Conservation (phyloP, 2,797 vertebrate genomes). For the Picus viridis region DNA sequence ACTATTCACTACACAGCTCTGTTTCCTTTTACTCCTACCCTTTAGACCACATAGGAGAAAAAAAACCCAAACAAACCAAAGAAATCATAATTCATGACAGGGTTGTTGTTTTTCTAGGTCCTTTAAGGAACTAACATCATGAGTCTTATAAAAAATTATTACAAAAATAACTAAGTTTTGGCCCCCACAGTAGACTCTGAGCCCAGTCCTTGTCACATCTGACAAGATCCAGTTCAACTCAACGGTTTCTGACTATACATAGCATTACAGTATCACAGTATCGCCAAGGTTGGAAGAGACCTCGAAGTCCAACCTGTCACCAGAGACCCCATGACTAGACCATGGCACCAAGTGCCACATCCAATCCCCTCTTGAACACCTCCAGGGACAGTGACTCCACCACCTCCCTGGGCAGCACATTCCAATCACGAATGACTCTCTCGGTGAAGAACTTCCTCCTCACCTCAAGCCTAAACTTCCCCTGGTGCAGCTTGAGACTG, state of each 20-base stretch:
- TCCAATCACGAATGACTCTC: too few species aligned
- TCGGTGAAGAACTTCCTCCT: too few species aligned
- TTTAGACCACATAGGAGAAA: background rate
- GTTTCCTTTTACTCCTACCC: background rate
- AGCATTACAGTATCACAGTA: too few species aligned
- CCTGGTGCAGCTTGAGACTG: too few species aligned
- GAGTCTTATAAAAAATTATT: background rate
- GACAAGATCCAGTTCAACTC: background rate
- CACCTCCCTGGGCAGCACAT: too few species aligned
- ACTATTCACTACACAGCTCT: rapidly evolving
- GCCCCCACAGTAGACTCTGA: background rate
- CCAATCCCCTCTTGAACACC: too few species aligned
- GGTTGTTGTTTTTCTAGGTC: background rate
- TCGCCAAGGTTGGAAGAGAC: too few species aligned
- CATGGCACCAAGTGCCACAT: too few species aligned
- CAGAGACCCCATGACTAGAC: too few species aligned
- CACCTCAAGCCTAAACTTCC: too few species aligned
- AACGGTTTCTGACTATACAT: background rate
- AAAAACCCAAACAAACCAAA: background rate
- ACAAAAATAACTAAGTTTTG: background rate
- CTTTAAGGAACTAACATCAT: background rate
- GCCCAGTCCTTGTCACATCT: background rate
- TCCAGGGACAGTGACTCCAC: too few species aligned
- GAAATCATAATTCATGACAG: background rate
- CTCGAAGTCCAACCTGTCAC: too few species aligned